Evolutionary conservation across 2,797 vertebrate species (phyloP).

Genomic region (Sebastes trivittatus): DNA sequence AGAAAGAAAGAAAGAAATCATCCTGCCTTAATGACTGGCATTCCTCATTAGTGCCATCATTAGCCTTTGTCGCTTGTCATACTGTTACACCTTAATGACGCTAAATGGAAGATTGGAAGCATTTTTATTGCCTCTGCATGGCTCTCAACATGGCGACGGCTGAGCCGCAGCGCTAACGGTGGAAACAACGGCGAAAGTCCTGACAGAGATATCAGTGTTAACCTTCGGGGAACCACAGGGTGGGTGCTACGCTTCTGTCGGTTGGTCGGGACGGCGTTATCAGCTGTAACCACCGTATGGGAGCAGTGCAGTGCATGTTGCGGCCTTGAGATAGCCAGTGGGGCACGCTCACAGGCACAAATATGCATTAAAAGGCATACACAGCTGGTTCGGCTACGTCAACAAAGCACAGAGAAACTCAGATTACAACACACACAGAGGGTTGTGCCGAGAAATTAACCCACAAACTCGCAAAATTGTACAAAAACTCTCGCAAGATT

Average conservation of each 20-base stretch:
- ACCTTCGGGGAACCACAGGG: neutral
- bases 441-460: too few species aligned
- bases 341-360: neutral
- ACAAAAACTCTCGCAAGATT: too few species aligned
- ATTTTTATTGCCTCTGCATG: too few species aligned
- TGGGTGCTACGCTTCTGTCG: too few species aligned
- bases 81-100: neutral
- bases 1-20: neutral
- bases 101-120: too few species aligned
- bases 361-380: too few species aligned
- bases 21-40: constrained; percentile 49
- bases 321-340: neutral
- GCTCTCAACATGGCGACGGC: too few species aligned
- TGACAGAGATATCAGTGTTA: neutral
- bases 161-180: too few species aligned
- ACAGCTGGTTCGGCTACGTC: neutral
- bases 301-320: too few species aligned
- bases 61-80: constrained; percentile 47
- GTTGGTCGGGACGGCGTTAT: too few species aligned
- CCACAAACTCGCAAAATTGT: too few species aligned
- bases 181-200: neutral
- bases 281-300: too few species aligned
- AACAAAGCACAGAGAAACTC: neutral
- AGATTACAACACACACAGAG: neutral
- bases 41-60: constrained; percentile 26